A percentile compares a stretch with the other conserved stretches of the same genome.
Conservation (phyloP, 2,113 vertebrate genomes). For the Xiphias gladius region DNA sequence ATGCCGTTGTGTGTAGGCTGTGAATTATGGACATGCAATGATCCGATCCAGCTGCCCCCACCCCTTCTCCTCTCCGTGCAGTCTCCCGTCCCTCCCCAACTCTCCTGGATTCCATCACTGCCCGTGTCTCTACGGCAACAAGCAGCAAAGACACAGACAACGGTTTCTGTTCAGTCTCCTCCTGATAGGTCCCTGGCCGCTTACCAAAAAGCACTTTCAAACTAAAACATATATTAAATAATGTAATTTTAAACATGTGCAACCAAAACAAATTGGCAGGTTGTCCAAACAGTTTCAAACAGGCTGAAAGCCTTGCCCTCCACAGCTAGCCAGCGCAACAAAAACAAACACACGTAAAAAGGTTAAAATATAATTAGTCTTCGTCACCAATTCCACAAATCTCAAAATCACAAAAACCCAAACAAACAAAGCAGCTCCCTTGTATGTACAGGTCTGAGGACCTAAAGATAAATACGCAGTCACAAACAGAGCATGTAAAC, state of each 20-base stretch:
- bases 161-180: constrained; percentile 81
- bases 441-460: constrained; percentile 63
- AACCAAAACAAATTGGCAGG: constrained; percentile 70
- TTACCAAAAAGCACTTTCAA: constrained; percentile 77
- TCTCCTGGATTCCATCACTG: constrained; percentile 84
- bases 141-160: constrained; percentile 76
- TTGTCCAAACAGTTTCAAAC: constrained; percentile 55
- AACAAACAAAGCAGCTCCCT: constrained; percentile 75
- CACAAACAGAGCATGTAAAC: constrained; percentile 60
- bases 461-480: constrained; percentile 74
- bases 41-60: constrained; percentile 70
- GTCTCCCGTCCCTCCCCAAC: constrained; percentile 51
- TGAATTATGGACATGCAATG: constrained; percentile 57
- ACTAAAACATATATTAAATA: constrained; percentile 75
- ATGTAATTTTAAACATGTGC: constrained; percentile 71
- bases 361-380: constrained; percentile 73
- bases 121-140: constrained; percentile 78
- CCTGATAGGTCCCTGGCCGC: constrained; percentile 78
- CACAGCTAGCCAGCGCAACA: constrained; percentile 39
- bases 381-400: constrained; percentile 65
- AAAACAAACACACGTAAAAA: constrained; percentile 79
- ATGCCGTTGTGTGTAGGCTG: constrained; percentile 59
- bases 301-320: constrained; percentile 52
- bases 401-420: constrained; percentile 61
- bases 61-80: constrained; percentile 6